phyloP scores from a whole-genome alignment of 1,140 invertebrate species.

The Drosophila pallidifrons region DNA sequence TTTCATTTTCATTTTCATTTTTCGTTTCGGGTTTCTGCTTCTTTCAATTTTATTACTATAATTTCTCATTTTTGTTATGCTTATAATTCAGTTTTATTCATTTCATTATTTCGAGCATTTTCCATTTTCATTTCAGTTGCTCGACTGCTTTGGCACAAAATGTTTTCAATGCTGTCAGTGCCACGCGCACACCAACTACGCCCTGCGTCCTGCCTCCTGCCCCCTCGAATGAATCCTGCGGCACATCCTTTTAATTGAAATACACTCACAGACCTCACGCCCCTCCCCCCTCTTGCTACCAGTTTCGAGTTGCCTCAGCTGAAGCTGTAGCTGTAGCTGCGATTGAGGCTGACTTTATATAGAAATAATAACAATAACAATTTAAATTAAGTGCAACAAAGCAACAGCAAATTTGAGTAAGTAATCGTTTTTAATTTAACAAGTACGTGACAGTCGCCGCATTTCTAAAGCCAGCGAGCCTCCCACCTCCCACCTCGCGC shows the following conservation, averaged over 20 bases:
- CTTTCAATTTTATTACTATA: constrained; percentile 30
- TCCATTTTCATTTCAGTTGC: constrained; percentile 41
- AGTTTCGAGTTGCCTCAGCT: background rate
- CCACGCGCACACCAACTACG: constrained; percentile 38
- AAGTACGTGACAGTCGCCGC: constrained; percentile 71
- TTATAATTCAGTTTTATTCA: constrained; percentile 50
- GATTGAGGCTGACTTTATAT: constrained; percentile 63
- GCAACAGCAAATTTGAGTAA: constrained; percentile 64
- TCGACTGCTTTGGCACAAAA: constrained; percentile 25
- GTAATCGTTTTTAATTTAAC: constrained; percentile 82
- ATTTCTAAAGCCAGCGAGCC: constrained; percentile 23
- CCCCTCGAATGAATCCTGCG: constrained; percentile 52
- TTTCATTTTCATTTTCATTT: constrained; percentile 33
- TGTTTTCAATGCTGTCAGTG: constrained; percentile 67
- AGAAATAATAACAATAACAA: constrained; percentile 81
- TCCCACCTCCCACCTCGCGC: too few species aligned
- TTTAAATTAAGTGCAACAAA: constrained; percentile 77
- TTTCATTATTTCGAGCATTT: constrained; percentile 55
- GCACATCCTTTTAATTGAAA: constrained; percentile 82
- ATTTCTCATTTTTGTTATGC: constrained; percentile 41
- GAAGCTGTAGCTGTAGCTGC: constrained; percentile 21
- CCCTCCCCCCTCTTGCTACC: background rate
- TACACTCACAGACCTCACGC: constrained; percentile 37
- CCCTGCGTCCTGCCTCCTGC: background rate
- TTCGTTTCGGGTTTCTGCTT: constrained; percentile 7